phyloP scores from a whole-genome alignment of 1,140 invertebrate species.

The Cyclina sinensis region DNA sequence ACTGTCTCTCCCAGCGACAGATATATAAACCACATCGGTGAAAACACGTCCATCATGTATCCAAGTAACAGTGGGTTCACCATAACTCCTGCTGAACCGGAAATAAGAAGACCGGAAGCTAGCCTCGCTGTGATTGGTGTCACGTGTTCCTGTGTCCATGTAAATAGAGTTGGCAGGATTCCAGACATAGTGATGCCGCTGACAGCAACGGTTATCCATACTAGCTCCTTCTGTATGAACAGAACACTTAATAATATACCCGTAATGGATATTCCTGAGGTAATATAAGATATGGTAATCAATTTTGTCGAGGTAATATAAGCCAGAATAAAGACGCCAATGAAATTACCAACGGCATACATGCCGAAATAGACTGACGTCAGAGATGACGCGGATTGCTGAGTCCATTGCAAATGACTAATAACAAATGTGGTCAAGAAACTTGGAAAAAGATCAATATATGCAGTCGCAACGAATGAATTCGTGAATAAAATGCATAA shows the following conservation, averaged over 20 bases:
- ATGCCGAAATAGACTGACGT: conserved; percentile 68
- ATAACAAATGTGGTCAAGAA: conserved; percentile 72
- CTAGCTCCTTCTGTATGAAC: background rate
- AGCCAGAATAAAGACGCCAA: conserved; percentile 66
- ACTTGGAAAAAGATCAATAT: conserved; percentile 70
- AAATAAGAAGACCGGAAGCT: conserved; percentile 70
- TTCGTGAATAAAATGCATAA: conserved; percentile 23
- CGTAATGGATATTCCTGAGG: background rate
- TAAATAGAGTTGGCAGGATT: conserved; percentile 72
- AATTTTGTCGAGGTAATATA: conserved; percentile 61
- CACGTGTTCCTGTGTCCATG: conserved; percentile 71
- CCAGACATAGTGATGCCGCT: conserved; percentile 69
- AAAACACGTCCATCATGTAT: conserved; percentile 70
- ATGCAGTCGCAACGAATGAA: conserved; percentile 46
- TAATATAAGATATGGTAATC: conserved; percentile 42
- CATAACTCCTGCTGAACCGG: conserved; percentile 71
- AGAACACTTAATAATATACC: conserved; percentile 54
- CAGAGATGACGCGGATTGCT: conserved; percentile 60
- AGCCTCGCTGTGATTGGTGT: conserved; percentile 69
- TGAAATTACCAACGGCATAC: conserved; percentile 63
- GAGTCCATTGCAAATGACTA: conserved; percentile 64
- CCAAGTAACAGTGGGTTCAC: conserved; percentile 70
- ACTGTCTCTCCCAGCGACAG: conserved; percentile 65
- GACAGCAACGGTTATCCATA: conserved; percentile 58
- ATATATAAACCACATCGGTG: conserved; percentile 75